Evolutionary conservation across 2,888 invertebrate species (phyloP).

Genomic region (Selenia dentaria): DNA sequence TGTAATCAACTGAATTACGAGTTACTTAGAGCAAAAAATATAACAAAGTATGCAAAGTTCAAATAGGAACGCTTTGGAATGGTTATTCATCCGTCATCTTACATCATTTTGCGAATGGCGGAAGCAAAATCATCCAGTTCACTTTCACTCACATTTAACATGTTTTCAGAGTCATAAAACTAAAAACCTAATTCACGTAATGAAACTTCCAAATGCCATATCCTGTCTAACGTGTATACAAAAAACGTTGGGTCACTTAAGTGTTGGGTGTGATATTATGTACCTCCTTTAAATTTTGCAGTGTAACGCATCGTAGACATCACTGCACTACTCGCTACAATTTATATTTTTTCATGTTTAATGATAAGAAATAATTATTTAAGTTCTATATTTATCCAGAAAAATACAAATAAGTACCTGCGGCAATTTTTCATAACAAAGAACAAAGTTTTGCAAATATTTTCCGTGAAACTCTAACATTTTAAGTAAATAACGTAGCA

Average conservation of each 20-base stretch:
- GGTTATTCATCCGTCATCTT: conserved; percentile 44
- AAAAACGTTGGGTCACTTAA: too few species aligned
- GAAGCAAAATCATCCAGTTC: conserved; percentile 48
- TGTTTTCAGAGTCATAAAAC: conserved; percentile 45
- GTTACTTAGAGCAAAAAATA: background rate
- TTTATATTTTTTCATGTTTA: too few species aligned
- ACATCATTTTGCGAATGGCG: conserved; percentile 64
- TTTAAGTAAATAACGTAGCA: conserved; percentile 14
- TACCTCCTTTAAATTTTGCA: too few species aligned
- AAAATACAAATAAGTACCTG: too few species aligned
- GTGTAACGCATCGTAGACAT: too few species aligned
- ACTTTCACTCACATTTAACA: conserved; percentile 57
- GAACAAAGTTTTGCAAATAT: background rate
- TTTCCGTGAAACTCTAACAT: conserved; percentile 2
- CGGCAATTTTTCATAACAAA: conserved; percentile 1
- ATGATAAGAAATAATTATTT: too few species aligned
- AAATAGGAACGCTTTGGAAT: conserved; percentile 12
- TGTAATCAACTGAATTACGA: too few species aligned
- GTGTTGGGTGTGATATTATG: too few species aligned
- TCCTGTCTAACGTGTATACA: too few species aligned
- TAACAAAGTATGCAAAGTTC: conserved; percentile 1
- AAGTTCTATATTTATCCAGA: too few species aligned
- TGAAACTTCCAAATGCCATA: too few species aligned
- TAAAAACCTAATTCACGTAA: conserved; percentile 35
- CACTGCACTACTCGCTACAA: too few species aligned